Conservation (phyloP, 2,888 invertebrate genomes). For the Drosophila paranaensis region DNA sequence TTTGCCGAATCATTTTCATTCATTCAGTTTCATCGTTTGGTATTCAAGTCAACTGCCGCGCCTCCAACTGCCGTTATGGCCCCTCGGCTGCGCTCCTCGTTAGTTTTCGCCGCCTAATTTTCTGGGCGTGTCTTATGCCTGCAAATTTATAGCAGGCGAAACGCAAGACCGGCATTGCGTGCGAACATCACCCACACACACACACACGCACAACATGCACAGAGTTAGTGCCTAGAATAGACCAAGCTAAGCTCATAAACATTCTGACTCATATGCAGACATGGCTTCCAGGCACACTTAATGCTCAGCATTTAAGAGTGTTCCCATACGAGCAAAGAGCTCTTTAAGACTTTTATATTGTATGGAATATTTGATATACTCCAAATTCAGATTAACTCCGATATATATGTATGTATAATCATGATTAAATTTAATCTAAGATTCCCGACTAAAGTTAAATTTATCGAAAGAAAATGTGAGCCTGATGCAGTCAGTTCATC, state of each 20-base stretch:
- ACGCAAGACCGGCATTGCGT: conserved; percentile 39
- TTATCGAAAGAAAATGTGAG: neutral
- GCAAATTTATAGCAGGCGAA: conserved; percentile 63
- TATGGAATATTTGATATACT: no score
- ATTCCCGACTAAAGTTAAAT: neutral
- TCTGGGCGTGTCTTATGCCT: conserved; percentile 58
- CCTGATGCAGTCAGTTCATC: neutral
- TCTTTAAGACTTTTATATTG: neutral
- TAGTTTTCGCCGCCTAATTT: conserved; percentile 52
- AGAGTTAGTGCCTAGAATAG: neutral
- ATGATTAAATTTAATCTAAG: no score
- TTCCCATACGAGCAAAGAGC: neutral
- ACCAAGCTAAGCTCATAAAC: conserved; percentile 27
- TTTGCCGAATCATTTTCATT: conserved; percentile 72
- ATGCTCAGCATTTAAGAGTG: conserved; percentile 6
- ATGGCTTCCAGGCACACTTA: conserved; percentile 10
- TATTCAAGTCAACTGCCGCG: conserved; percentile 26
- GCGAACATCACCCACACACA: conserved; percentile 20
- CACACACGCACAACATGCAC: neutral
- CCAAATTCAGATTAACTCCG: neutral
- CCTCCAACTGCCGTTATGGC: conserved; percentile 6
- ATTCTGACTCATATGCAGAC: conserved; percentile 48
- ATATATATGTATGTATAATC: neutral
- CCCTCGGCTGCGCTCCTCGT: conserved; percentile 21
- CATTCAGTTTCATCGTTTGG: conserved; percentile 50